Base-by-base conservation (phyloP, 1,140 invertebrate genomes). In the Scaptodrosophila lebanonensis region DNA sequence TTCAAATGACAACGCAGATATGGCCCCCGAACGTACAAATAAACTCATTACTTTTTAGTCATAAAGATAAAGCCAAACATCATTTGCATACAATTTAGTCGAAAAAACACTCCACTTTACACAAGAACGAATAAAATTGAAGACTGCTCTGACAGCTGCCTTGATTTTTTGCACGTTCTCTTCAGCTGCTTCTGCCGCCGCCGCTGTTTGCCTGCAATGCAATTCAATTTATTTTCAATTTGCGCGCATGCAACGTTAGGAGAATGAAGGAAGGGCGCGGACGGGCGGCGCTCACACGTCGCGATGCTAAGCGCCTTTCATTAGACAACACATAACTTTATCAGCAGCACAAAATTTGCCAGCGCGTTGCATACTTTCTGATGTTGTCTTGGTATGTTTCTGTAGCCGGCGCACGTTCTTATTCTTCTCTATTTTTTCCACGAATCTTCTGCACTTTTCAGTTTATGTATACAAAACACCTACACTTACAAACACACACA, bases 201-300 rank as follows among this genome's bases (percentile, higher is more conserved):
- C n/a, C n/a, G n/a, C n/a, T n/a, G n/a, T n/a, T n/a, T n/a, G n/a
- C n/a, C n/a, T n/a, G n/a, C n/a, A n/a, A n/a, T 79, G 73, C 73
- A 79, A 79, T 79, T 79, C 68, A 79, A 79, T 79, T 79, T 79
- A 79, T 79, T 79, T 79, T 79, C 73, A 79, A 79, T 79, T 79
- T 79, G 53, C 75, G 65, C 53, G 63, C 72, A 67, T 77, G 71
- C 61, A 76, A 76, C 36, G 39, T 20, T n/a, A n/a, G 54, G 22
- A 32, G 25, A 32, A 18, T 16, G 9, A 16, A 4, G 30, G 12
- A 7, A 5, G 16, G 17, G 9, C 8, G 2, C n/a, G 30, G 6
- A 17, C 27, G 6, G 11, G 0, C 27, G 48, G 43, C 3, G 38
- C 43, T 13, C 12, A 22, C 15, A 39, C 39, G 20, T 25, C 30